phyloP scores from a whole-genome alignment of 2,113 vertebrate genomes.

The Antechinus flavipes region DNA sequence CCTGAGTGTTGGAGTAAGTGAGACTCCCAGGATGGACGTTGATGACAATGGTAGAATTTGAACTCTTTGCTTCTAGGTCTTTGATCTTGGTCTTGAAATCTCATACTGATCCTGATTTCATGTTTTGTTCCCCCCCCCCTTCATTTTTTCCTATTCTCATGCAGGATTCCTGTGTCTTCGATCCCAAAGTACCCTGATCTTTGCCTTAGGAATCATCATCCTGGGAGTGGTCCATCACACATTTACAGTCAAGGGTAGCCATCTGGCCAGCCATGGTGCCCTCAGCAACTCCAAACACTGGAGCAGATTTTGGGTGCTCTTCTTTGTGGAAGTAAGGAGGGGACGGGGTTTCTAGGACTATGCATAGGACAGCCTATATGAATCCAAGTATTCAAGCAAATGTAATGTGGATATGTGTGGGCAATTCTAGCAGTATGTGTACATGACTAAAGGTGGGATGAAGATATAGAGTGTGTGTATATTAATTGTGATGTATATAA shows the following conservation, averaged over 20 bases:
- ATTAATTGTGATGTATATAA: neutral
- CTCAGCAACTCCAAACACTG: constrained; percentile 90
- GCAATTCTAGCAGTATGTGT: neutral
- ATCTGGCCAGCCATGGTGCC: constrained; percentile 92
- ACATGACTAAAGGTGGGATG: neutral
- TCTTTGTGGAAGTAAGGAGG: constrained; percentile 94
- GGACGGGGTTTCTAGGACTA: too few relatives aligned
- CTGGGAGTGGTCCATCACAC: constrained; percentile 90
- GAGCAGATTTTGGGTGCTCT: constrained; percentile 90
- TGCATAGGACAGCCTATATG: too few relatives aligned
- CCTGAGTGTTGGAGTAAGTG: neutral
- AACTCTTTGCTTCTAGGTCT: neutral
- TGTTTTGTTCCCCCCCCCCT: neutral
- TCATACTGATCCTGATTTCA: neutral
- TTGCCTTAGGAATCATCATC: constrained; percentile 84
- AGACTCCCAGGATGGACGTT: neutral
- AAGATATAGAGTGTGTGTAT: neutral
- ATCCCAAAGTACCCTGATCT: constrained; percentile 82
- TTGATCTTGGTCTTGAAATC: neutral
- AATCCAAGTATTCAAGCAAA: neutral
- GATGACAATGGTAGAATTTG: neutral
- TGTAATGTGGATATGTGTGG: neutral
- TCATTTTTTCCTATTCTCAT: neutral
- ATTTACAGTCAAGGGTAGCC: constrained; percentile 92
- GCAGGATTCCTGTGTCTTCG: constrained; percentile 92